A percentile compares a stretch with the other conserved stretches of the same genome.
phyloP scores from a whole-genome alignment of 2,888 invertebrate genomes.

The Lissocephala sabroskyi region DNA sequence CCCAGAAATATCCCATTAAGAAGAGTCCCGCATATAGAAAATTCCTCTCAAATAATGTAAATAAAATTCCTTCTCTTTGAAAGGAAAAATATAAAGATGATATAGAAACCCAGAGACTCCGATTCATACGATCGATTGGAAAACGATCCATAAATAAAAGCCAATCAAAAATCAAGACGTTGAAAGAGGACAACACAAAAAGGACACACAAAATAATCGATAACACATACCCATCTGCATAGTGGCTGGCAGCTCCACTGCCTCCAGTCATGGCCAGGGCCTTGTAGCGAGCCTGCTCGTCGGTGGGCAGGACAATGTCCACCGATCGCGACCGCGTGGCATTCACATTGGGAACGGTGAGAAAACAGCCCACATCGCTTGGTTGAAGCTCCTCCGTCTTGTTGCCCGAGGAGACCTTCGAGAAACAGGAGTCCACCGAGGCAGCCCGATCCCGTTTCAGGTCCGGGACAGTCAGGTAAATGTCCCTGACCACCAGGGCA shows the following conservation, averaged over 20 bases:
- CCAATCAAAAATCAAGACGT: no score
- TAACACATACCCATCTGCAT: slow-evolving; percentile 41
- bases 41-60: no score
- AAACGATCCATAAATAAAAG: no score
- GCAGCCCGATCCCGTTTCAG: slow-evolving; percentile 88
- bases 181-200: no score
- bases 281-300: slow-evolving; percentile 88
- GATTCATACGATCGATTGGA: no score
- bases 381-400: slow-evolving; percentile 79
- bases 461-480: slow-evolving; percentile 87
- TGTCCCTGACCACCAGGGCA: slow-evolving; percentile 77
- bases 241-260: slow-evolving; percentile 18
- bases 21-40: no score
- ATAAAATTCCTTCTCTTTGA: no score
- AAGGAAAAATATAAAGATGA: no score
- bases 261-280: slow-evolving; percentile 79
- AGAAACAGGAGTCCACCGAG: slow-evolving; percentile 90
- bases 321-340: slow-evolving; percentile 86
- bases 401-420: slow-evolving; percentile 81
- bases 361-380: slow-evolving; percentile 75
- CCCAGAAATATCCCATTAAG: no score
- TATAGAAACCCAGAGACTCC: no score
- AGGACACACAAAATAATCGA: slow-evolving; percentile 4
- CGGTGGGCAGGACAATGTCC: slow-evolving; percentile 89
- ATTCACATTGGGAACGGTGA: slow-evolving; percentile 81